Percentiles rank a stretch among this genome's conserved stretches.
Evolutionary conservation across 2,113 vertebrate species (phyloP).

Genomic region (Semicossyphus pulcher): DNA sequence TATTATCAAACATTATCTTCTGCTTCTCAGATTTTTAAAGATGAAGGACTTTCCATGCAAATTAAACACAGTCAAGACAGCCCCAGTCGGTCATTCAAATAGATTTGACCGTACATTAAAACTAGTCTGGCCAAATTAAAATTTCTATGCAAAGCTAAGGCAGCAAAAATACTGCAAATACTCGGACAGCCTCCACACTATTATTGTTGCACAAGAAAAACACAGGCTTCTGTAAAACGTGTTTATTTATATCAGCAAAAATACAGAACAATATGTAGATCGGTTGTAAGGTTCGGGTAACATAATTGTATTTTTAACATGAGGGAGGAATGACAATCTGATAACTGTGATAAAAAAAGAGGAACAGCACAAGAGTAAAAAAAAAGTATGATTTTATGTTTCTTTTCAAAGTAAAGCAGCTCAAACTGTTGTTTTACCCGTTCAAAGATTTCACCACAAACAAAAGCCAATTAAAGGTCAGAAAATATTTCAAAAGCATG

Average conservation of each 20-base stretch:
- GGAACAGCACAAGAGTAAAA: not conserved
- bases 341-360: conserved; percentile 6
- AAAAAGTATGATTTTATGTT: not conserved
- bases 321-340: not conserved
- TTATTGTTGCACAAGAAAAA: not conserved
- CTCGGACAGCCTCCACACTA: not conserved
- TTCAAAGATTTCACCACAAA: not conserved
- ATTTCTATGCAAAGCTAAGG: not conserved
- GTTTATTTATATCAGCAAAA: conserved; percentile 64
- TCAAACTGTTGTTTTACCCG: not conserved
- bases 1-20: no score
- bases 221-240: conserved; percentile 29
- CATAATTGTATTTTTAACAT: not conserved
- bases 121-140: not conserved
- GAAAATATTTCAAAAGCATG: conserved; percentile 37
- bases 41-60: not conserved
- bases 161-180: not conserved
- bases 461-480: not conserved
- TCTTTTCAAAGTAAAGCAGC: not conserved
- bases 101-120: not conserved
- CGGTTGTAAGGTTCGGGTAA: not conserved
- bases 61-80: not conserved
- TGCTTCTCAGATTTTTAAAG: not conserved
- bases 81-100: not conserved
- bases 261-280: conserved; percentile 12